Evolutionary conservation across 2,888 invertebrate species (phyloP).

Genomic region (Volucella inanis): DNA sequence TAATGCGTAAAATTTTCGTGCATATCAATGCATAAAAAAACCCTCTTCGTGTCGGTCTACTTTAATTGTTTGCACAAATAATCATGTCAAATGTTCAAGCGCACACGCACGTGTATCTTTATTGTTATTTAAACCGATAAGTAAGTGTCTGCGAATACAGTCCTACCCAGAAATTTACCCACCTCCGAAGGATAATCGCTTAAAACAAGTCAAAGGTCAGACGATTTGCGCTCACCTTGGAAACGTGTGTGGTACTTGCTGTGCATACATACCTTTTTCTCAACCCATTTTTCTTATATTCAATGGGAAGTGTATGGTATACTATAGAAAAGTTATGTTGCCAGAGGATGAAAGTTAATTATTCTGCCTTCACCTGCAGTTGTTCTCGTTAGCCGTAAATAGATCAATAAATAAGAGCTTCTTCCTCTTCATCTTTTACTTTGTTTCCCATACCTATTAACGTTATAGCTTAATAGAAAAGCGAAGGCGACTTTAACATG

Average conservation of each 20-base stretch:
- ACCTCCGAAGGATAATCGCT: slow-evolving; percentile 21
- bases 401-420: slow-evolving; percentile 61
- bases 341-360: slow-evolving; percentile 71
- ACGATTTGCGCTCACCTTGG: slow-evolving; percentile 17
- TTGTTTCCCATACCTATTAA: not conserved
- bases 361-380: slow-evolving; percentile 67
- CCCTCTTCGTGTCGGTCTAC: not conserved
- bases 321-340: slow-evolving; percentile 56
- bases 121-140: slow-evolving; percentile 2
- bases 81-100: not conserved
- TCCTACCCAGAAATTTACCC: not conserved
- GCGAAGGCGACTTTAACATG: not conserved
- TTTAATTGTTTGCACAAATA: slow-evolving; percentile 1
- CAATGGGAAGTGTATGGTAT: slow-evolving; percentile 37
- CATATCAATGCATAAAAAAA: not conserved
- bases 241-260: not conserved
- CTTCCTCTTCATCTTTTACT: not conserved
- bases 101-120: slow-evolving; percentile 11
- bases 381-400: slow-evolving; percentile 56
- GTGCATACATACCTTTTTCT: not conserved
- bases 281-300: not conserved
- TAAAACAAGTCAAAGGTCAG: slow-evolving; percentile 50
- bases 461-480: not conserved
- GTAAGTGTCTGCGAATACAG: not conserved
- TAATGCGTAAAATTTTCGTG: not conserved